These are phyloP conservation scores for Tetraneura akinire DNA, from an alignment of 1,140 invertebrate genomes.

Conservation along the genomic window DNA sequence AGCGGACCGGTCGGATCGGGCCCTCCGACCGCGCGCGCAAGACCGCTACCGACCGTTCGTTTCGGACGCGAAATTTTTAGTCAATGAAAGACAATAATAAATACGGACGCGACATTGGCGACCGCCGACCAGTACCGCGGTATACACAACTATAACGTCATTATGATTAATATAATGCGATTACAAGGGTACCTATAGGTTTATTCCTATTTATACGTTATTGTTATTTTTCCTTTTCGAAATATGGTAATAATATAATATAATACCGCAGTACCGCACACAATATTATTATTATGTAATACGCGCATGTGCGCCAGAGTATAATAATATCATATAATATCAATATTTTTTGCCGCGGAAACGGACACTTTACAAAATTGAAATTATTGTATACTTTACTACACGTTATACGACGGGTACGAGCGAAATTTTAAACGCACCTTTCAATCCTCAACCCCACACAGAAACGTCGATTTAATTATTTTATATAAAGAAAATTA, in stretches of 20 bases:
- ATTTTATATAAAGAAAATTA: too few species aligned
- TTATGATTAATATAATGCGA: neutral
- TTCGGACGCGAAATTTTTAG: neutral
- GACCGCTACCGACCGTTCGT: slow-evolving; percentile 14
- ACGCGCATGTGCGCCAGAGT: too few species aligned
- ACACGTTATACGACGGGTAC: too few species aligned
- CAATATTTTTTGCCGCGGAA: slow-evolving; percentile 6
- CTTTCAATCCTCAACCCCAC: too few species aligned
- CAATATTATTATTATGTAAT: too few species aligned
- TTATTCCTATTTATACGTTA: too few species aligned
- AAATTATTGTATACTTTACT: too few species aligned
- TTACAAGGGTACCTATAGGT: neutral
- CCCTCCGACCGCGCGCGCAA: neutral
- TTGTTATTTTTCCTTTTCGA: neutral
- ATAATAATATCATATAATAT: too few species aligned
- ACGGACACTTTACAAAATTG: slow-evolving; percentile 17
- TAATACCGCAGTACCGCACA: neutral
- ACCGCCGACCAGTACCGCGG: neutral
- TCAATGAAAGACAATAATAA: neutral
- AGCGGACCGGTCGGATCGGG: neutral
- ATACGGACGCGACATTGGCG: neutral
- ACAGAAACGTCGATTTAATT: too few species aligned
- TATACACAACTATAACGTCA: neutral
- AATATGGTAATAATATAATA: neutral
- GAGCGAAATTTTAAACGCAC: too few species aligned